Conservation (phyloP, 92 coral and sea anemone species). For the Phenganax subtilis region DNA sequence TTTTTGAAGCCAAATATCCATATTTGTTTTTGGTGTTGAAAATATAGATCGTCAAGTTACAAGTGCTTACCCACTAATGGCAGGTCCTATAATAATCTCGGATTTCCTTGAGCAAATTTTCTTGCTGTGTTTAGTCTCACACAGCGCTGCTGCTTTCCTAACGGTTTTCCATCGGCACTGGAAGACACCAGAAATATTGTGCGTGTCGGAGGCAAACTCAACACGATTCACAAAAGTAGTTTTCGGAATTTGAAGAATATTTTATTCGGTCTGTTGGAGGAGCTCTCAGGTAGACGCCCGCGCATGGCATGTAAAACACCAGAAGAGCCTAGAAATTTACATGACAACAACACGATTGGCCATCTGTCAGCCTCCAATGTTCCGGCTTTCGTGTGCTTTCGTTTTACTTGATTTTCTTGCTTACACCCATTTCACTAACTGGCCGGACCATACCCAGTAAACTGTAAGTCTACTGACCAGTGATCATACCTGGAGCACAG, state of each 20-base stretch:
- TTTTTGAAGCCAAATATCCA: constrained; percentile 21
- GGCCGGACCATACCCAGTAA: too few relatives aligned
- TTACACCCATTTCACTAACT: background rate
- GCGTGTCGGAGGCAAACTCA: constrained; percentile 30
- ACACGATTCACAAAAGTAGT: background rate
- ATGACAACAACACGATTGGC: background rate
- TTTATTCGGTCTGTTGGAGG: constrained; percentile 28
- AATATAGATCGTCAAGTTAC: constrained; percentile 37
- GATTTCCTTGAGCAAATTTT: constrained; percentile 16
- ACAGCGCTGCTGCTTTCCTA: constrained; percentile 23
- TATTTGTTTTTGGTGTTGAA: constrained; percentile 12
- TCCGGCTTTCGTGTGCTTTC: background rate
- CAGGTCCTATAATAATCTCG: constrained; percentile 23
- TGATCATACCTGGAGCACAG: too few relatives aligned
- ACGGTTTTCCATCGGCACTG: constrained; percentile 7
- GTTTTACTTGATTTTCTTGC: background rate
- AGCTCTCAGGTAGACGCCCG: constrained; percentile 22
- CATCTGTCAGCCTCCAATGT: background rate
- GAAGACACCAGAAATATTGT: constrained; percentile 29
- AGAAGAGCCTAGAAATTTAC: background rate
- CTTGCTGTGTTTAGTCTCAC: background rate
- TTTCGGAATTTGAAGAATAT: constrained; percentile 3
- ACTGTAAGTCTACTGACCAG: too few relatives aligned
- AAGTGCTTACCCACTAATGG: constrained; percentile 21
- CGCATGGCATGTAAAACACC: background rate